These are phyloP conservation scores for Verasper variegatus DNA, from an alignment of 2,113 vertebrate species.

Conservation along the genomic window DNA sequence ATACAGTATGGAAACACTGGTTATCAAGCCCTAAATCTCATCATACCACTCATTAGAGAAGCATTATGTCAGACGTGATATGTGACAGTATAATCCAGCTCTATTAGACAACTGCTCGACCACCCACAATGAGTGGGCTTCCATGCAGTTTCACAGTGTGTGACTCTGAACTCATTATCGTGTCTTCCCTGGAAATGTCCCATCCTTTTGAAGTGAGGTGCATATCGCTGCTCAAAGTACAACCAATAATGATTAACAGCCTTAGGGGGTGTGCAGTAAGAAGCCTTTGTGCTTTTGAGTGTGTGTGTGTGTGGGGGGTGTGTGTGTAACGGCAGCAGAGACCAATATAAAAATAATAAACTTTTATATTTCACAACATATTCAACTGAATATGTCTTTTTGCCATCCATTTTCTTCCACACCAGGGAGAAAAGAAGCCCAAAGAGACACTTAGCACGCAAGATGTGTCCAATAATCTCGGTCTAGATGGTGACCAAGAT, in stretches of 20 bases:
- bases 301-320: neutral
- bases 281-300: neutral
- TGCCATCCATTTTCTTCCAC: neutral
- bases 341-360: neutral
- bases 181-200: conserved; percentile 8
- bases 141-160: neutral
- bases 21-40: neutral
- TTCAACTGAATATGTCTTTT: neutral
- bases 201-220: conserved; percentile 42
- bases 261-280: neutral
- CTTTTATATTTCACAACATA: neutral
- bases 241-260: conserved; percentile 56
- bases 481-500: conserved; percentile 13
- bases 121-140: neutral
- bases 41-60: neutral
- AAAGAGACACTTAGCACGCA: neutral
- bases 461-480: conserved; percentile 13
- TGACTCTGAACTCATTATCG: conserved; percentile 14
- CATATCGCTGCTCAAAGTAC: conserved; percentile 61
- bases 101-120: too few species aligned
- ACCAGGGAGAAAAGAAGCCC: neutral
- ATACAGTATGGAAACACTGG: neutral
- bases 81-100: neutral
- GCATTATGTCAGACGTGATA: neutral
- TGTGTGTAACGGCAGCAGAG: neutral